A percentile compares a stretch with the other conserved stretches of the same genome.
These are phyloP conservation scores for Mirounga angustirostris DNA, from an alignment of 2,113 vertebrate species.

Conservation along the genomic window DNA sequence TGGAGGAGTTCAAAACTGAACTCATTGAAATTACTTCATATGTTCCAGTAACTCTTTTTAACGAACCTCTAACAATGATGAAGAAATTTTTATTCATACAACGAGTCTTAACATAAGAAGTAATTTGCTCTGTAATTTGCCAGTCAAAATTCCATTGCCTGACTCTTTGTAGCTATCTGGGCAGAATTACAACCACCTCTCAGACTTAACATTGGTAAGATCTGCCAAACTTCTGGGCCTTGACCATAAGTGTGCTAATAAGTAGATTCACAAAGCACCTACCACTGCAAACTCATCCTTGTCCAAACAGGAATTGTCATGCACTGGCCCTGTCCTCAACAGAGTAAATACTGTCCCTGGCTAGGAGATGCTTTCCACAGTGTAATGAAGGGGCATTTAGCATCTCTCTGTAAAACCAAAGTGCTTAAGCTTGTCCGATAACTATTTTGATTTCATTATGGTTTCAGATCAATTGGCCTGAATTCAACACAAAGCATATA, in stretches of 20 bases:
- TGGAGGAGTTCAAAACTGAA: not conserved
- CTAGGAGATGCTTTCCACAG: not conserved
- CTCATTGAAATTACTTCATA: not conserved
- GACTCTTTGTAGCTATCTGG: not conserved
- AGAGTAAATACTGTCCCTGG: too few relatives aligned
- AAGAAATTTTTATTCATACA: not conserved
- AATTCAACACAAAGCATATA: not conserved
- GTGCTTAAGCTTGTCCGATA: not conserved
- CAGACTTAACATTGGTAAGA: not conserved
- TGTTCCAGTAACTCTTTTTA: not conserved
- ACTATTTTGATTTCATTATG: not conserved
- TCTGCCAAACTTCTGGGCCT: not conserved
- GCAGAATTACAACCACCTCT: not conserved
- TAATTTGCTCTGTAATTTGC: not conserved
- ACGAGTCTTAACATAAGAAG: not conserved
- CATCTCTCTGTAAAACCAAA: not conserved
- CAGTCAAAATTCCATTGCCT: not conserved
- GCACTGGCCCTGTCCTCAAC: not conserved
- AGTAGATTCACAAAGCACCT: not conserved
- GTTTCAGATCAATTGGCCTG: not conserved
- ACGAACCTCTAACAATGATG: not conserved
- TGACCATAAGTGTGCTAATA: not conserved
- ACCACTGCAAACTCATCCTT: not conserved
- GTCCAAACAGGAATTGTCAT: not conserved
- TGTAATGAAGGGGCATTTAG: rapidly evolving